phyloP scores from a whole-genome alignment of 1,140 invertebrate genomes.

The Portunus trituberculatus region DNA sequence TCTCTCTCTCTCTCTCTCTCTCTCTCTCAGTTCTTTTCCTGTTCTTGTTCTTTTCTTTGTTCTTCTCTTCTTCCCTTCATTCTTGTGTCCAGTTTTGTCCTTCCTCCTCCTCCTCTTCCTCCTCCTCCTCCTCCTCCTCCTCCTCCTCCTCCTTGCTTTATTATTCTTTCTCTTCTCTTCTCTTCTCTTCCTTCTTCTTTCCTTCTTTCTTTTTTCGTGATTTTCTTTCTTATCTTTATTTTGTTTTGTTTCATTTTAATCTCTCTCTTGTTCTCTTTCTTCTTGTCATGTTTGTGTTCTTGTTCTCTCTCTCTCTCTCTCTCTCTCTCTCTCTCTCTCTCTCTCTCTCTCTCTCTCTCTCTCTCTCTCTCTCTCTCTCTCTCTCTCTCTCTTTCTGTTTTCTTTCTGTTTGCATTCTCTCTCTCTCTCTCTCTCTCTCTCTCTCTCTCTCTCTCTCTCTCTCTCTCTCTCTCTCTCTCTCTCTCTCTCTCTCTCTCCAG shows the following conservation, averaged over 20 bases:
- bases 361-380: background rate
- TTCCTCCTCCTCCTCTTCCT: slow-evolving; percentile 34
- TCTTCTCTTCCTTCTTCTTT: background rate
- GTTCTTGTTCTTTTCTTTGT: background rate
- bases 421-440: background rate
- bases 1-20: slow-evolving; percentile 4
- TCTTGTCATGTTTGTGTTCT: too few species aligned
- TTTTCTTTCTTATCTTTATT: background rate
- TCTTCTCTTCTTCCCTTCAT: background rate
- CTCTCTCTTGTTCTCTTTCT: too few species aligned
- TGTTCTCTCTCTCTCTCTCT: background rate
- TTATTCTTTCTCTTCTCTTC: background rate
- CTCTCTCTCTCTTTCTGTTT: background rate
- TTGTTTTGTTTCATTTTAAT: background rate
- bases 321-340: slow-evolving; percentile 28
- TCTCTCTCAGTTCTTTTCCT: background rate
- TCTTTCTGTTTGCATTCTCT: too few species aligned
- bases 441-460: background rate
- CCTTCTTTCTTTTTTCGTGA: background rate
- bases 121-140: background rate
- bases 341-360: background rate
- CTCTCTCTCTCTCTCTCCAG: background rate
- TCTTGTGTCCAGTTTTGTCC: background rate
- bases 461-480: slow-evolving; percentile 27
- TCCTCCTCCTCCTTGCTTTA: background rate